Evolutionary conservation across 2,797 vertebrate species (phyloP).

Genomic region (Taenioides sp.): DNA sequence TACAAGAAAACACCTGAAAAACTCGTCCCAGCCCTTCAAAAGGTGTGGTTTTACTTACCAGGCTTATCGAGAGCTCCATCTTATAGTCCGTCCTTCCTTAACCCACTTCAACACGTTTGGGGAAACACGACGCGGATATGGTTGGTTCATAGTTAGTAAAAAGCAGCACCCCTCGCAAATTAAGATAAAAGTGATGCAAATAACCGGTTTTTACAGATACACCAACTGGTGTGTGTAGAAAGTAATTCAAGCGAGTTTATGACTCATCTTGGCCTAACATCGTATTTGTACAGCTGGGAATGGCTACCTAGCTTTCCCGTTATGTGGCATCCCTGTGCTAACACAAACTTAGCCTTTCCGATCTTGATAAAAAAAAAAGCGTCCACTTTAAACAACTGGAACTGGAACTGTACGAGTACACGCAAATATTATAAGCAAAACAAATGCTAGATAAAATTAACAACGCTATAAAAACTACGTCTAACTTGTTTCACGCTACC

Average conservation of each 20-base stretch:
- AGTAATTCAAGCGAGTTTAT: not conserved
- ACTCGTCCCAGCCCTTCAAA: constrained; percentile 27
- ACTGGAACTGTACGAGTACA: too few species aligned
- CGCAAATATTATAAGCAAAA: not conserved
- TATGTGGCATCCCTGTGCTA: constrained; percentile 25
- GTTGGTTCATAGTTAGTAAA: not conserved
- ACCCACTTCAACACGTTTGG: not conserved
- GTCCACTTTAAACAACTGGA: not conserved
- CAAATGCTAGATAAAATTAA: not conserved
- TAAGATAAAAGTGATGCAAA: not conserved
- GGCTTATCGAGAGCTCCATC: constrained; percentile 21
- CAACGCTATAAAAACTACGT: not conserved
- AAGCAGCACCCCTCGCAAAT: not conserved
- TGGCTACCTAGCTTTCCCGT: constrained; percentile 34
- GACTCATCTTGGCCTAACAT: not conserved
- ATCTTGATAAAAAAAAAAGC: not conserved
- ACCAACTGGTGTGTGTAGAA: not conserved
- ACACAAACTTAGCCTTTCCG: constrained; percentile 32
- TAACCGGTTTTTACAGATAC: not conserved
- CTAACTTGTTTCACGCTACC: not conserved
- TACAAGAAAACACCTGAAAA: not conserved
- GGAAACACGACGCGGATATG: not conserved
- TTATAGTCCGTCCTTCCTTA: not conserved
- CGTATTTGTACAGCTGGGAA: not conserved
- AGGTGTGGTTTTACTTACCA: constrained; percentile 61